Evolutionary conservation across 2,888 invertebrate genomes (phyloP), one percentile per base, ranked within the genome.

Genomic region (Chesias legatella): DNA sequence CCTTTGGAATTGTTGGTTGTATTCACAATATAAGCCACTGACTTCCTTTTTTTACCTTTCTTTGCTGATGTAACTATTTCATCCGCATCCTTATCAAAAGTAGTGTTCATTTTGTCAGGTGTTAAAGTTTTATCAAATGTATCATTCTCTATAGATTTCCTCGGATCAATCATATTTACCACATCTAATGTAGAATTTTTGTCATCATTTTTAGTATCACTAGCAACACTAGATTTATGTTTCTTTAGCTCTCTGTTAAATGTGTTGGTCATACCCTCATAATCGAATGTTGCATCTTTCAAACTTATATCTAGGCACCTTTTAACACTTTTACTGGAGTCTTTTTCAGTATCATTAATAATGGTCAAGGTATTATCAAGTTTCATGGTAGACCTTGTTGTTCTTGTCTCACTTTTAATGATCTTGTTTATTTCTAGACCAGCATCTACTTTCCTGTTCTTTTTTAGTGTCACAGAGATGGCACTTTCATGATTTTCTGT

Each of bases 101-200:
- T 33, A 10, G 13, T 37, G 22, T 49, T 44, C 9, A 32, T 30
- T 28, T 31, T 39, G 10, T 21, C 29, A 11, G 35, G 13, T 4
- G 43, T 38, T 1, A 21, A 23, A 8, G 20, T 51, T 43, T 52
- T 59, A 11, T 60, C 51, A 41, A 52, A 49, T 25, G 35, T 48
- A 6, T 33, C 8, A 27, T 53, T 44, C 37, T 29, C 47, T 7
- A 28, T 26, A 4, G 55, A 50, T 38, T 51, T 49, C 25, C 41
- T 53, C 9, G 11, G 3, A 10, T 26, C 11, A 11, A 24, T 35
- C 43, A 10, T 35, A 11, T 9, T 48, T 33, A 17, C 37, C 4
- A 37, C 26, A 13, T 48, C n/a, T 46, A 13, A 8, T 7, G 44
- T 40, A 6, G 51, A 33, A 33, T 47, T 43, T 22, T 31, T 24